Percentiles rank a stretch among this genome's conserved stretches.
These are phyloP conservation scores for Ataeniobius toweri DNA, from an alignment of 2,797 vertebrate species.

Conservation along the genomic window DNA sequence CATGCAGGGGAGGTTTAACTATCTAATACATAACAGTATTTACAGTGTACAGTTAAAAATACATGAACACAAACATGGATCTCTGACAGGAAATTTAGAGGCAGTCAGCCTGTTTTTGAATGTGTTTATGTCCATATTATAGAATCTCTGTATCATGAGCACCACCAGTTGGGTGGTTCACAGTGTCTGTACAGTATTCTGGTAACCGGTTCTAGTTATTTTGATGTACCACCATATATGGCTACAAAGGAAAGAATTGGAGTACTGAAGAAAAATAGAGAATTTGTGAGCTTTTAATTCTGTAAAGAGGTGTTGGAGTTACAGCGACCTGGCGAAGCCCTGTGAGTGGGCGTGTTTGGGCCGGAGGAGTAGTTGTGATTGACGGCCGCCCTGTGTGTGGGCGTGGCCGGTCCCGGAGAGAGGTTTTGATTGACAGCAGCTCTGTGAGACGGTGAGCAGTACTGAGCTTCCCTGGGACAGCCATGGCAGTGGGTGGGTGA, in stretches of 20 bases:
- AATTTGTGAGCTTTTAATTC: conserved; percentile 61
- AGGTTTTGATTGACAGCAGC: conserved; percentile 64
- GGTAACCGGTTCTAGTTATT: conserved; percentile 13
- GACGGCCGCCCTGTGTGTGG: conserved; percentile 67
- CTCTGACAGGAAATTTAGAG: conserved; percentile 9
- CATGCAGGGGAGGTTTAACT: conserved; percentile 53
- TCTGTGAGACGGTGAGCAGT: conserved; percentile 72
- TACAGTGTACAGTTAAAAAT: conserved; percentile 52
- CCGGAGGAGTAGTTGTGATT: conserved; percentile 74
- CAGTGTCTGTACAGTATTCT: conserved; percentile 18
- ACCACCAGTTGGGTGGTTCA: conserved; percentile 2
- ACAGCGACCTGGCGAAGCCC: conserved; percentile 59
- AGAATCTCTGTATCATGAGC: conserved; percentile 17
- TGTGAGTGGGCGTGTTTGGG: conserved; percentile 70
- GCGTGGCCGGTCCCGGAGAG: conserved; percentile 70
- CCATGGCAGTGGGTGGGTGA: conserved; percentile 73
- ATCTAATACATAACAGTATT: conserved; percentile 60
- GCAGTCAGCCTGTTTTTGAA: background rate
- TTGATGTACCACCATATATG: conserved; percentile 14
- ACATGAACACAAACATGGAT: conserved; percentile 10
- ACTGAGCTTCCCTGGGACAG: conserved; percentile 67
- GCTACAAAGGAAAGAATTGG: conserved; percentile 12
- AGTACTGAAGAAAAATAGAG: background rate
- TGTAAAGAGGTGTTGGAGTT: conserved; percentile 68
- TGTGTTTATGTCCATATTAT: conserved; percentile 4